These are phyloP conservation scores for Cepaea hortensis DNA, from an alignment of 2,888 invertebrate genomes.

Conservation along the genomic window DNA sequence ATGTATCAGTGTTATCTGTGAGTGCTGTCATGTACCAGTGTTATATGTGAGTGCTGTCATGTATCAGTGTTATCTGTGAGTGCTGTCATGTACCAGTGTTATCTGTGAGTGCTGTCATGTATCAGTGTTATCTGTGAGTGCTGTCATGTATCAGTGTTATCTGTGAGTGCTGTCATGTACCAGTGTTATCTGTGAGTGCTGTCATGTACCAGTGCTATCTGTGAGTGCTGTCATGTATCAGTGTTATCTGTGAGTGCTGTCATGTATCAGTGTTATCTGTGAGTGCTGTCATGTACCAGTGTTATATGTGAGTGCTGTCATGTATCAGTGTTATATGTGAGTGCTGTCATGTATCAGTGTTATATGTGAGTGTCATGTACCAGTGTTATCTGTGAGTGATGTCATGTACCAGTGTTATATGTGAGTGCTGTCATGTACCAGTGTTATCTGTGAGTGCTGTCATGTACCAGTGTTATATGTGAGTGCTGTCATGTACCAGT, in stretches of 20 bases:
- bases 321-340: constrained; percentile 20
- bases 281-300: not conserved
- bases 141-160: too few relatives aligned
- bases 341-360: not conserved
- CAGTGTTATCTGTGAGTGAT: too few relatives aligned
- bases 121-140: too few relatives aligned
- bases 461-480: not conserved
- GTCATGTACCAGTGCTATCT: not conserved
- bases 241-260: constrained; percentile 38
- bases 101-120: not conserved
- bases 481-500: too few relatives aligned
- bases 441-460: not conserved
- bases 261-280: not conserved
- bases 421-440: constrained; percentile 16
- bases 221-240: too few relatives aligned
- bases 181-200: not conserved
- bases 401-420: too few relatives aligned
- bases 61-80: constrained; percentile 24
- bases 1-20: not conserved
- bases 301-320: too few relatives aligned
- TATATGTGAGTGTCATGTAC: not conserved
- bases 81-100: not conserved
- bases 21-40: not conserved
- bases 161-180: constrained; percentile 23
- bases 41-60: too few relatives aligned